These are phyloP conservation scores for Phocoena sinus DNA, from an alignment of 2,113 vertebrate genomes.

Conservation along the genomic window DNA sequence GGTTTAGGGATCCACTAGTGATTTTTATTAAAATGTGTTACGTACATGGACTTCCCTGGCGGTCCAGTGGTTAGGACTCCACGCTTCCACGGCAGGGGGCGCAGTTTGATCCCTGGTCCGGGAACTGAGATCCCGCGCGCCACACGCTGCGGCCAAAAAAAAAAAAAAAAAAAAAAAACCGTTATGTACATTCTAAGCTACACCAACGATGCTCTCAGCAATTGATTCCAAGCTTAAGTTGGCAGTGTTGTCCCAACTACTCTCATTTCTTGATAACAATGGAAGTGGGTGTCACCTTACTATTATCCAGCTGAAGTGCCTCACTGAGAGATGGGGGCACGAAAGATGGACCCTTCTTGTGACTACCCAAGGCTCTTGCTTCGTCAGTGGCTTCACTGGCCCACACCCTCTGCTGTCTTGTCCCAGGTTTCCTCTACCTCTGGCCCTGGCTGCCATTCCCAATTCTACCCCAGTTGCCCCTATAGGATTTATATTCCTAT, in stretches of 20 bases:
- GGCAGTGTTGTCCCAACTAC: neutral
- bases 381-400: too few relatives aligned
- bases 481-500: neutral
- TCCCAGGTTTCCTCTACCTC: neutral
- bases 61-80: too few relatives aligned
- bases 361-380: neutral
- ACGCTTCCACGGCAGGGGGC: too few relatives aligned
- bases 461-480: fast-evolving
- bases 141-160: too few relatives aligned
- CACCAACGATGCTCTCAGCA: fast-evolving
- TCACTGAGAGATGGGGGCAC: neutral
- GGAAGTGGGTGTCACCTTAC: too few relatives aligned
- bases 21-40: neutral
- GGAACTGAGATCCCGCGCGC: too few relatives aligned
- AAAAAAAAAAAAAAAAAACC: too few relatives aligned
- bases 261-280: neutral
- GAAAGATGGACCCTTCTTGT: fast-evolving
- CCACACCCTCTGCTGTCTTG: fast-evolving
- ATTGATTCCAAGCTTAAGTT: neutral
- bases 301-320: too few relatives aligned
- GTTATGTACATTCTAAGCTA: fast-evolving
- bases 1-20: neutral
- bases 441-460: neutral
- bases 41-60: too few relatives aligned
- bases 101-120: too few relatives aligned